These are phyloP conservation scores for Siniperca obscura DNA, from an alignment of 2,797 vertebrate species.

Conservation along the genomic window DNA sequence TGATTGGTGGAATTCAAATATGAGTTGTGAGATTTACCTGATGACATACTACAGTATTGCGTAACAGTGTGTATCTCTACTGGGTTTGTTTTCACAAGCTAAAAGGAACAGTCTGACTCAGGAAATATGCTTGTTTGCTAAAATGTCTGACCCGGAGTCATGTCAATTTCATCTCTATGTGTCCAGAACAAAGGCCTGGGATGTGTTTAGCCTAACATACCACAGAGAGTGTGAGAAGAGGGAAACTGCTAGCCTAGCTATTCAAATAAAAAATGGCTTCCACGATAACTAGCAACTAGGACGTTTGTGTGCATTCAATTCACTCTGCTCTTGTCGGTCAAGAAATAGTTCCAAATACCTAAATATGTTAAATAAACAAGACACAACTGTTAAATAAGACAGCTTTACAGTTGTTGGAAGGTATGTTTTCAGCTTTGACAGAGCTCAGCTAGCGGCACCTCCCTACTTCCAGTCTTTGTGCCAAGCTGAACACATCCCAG, in stretches of 20 bases:
- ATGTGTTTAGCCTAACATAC: not conserved
- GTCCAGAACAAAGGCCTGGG: not conserved
- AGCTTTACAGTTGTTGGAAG: not conserved
- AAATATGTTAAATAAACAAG: not conserved
- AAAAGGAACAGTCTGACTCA: not conserved
- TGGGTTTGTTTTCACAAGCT: not conserved
- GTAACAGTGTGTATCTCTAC: not conserved
- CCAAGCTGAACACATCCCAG: not conserved
- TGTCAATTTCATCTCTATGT: not conserved
- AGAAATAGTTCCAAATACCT: not conserved
- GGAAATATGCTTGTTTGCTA: not conserved
- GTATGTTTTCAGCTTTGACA: not conserved
- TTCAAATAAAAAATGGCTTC: not conserved
- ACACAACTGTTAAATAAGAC: not conserved
- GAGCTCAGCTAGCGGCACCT: not conserved
- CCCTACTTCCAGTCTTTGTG: not conserved
- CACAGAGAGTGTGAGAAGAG: not conserved
- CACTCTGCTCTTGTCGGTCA: not conserved
- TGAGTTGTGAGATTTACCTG: not conserved
- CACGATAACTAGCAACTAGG: too few species aligned
- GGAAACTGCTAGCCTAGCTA: not conserved
- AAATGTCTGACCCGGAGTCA: not conserved
- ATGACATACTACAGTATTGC: not conserved
- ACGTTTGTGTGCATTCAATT: not conserved
- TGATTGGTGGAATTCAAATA: not conserved